These are phyloP conservation scores for Tenebrio molitor DNA, from an alignment of 1,140 invertebrate genomes.

Conservation along the genomic window DNA sequence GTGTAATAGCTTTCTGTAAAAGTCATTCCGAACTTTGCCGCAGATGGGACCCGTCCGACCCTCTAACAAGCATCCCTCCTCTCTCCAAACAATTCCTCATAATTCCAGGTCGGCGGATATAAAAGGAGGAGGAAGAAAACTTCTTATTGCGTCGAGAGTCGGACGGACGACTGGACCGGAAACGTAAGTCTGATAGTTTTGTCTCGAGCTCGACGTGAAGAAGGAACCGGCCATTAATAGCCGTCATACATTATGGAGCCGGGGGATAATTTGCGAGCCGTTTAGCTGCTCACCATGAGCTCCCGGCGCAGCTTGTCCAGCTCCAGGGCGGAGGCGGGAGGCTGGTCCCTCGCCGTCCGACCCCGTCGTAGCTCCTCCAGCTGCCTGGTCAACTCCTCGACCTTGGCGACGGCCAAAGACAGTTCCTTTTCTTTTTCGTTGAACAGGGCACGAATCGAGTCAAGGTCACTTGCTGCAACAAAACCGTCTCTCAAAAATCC, in stretches of 20 bases:
- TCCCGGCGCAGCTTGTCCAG: slow-evolving; percentile 91
- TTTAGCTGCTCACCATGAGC: slow-evolving; percentile 81
- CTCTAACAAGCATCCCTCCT: not conserved
- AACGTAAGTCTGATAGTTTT: too few relatives aligned
- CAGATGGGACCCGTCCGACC: slow-evolving; percentile 18
- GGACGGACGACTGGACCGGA: too few relatives aligned
- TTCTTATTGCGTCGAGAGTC: too few relatives aligned
- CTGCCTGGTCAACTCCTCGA: slow-evolving; percentile 94
- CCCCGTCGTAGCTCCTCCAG: slow-evolving; percentile 88
- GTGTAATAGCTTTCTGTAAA: slow-evolving; percentile 22
- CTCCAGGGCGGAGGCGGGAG: slow-evolving; percentile 83
- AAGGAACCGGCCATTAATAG: too few relatives aligned
- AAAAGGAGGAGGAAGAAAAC: not conserved
- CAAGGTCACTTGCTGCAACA: slow-evolving; percentile 89
- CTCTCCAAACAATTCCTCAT: slow-evolving; percentile 31
- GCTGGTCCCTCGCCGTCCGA: slow-evolving; percentile 70
- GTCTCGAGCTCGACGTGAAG: too few relatives aligned
- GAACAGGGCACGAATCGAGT: slow-evolving; percentile 94
- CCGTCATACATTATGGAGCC: too few relatives aligned
- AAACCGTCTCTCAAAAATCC: slow-evolving; percentile 45
- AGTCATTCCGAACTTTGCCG: slow-evolving; percentile 21
- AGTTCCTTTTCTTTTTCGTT: slow-evolving; percentile 98
- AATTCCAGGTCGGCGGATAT: slow-evolving; percentile 3
- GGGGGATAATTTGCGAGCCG: too few relatives aligned
- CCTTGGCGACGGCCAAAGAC: slow-evolving; percentile 93